Percentiles rank a stretch among this genome's conserved stretches.
phyloP scores from a whole-genome alignment of 2,888 invertebrate genomes.

The Apantesis nais region DNA sequence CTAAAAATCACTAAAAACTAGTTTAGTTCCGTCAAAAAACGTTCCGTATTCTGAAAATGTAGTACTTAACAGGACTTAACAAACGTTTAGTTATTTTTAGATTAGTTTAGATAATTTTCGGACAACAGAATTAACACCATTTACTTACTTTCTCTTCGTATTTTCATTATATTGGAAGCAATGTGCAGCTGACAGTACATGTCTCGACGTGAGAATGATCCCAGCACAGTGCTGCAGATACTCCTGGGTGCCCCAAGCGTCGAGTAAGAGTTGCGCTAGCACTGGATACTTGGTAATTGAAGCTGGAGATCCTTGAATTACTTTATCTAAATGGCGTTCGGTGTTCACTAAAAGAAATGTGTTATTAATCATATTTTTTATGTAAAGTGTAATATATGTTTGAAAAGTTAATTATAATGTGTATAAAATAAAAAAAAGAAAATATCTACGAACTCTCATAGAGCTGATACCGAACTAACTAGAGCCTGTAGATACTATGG shows the following conservation, averaged over 20 bases:
- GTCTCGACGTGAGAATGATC: slow-evolving; percentile 72
- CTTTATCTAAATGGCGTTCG: slow-evolving; percentile 54
- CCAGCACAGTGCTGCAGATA: slow-evolving; percentile 77
- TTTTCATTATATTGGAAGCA: slow-evolving; percentile 74
- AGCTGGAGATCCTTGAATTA: slow-evolving; percentile 74
- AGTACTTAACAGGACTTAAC: no score
- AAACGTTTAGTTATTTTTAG: no score
- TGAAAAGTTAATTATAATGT: no score
- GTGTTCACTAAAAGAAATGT: slow-evolving; percentile 53
- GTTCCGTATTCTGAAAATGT: no score
- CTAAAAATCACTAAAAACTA: no score
- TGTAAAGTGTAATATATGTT: no score
- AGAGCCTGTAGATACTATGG: no score
- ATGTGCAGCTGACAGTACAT: slow-evolving; percentile 76
- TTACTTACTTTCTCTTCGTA: slow-evolving; percentile 71
- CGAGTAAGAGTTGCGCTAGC: slow-evolving; percentile 71
- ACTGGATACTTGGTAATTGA: slow-evolving; percentile 72
- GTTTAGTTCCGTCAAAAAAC: no score
- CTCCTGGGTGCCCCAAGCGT: slow-evolving; percentile 70
- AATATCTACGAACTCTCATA: no score
- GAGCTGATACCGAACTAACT: background rate
- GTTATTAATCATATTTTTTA: background rate
- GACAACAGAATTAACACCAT: no score
- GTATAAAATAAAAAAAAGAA: no score
- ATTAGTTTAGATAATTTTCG: no score